phyloP scores from a whole-genome alignment of 2,888 invertebrate genomes.

The Diadegma fenestrale region DNA sequence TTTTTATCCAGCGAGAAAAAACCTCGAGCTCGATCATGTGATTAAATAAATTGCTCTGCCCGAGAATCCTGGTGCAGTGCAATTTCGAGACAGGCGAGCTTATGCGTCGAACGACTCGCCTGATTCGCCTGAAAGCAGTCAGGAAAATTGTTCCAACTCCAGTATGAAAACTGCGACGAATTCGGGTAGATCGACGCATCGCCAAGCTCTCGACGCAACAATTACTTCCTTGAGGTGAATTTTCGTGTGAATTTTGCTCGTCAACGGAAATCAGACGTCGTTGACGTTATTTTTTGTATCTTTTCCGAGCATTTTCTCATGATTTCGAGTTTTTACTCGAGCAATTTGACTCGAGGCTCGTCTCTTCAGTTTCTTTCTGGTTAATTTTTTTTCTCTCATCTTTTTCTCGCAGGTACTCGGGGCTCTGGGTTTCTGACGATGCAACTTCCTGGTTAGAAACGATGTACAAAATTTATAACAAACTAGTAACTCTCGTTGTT shows the following conservation, averaged over 20 bases:
- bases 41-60: slow-evolving; percentile 36
- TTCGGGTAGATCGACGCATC: slow-evolving; percentile 37
- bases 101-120: not conserved
- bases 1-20: not conserved
- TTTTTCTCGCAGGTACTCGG: slow-evolving; percentile 47
- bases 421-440: slow-evolving; percentile 50
- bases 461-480: slow-evolving; percentile 71
- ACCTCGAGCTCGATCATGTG: slow-evolving; percentile 9
- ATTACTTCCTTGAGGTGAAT: slow-evolving; percentile 63
- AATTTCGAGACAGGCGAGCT: slow-evolving; percentile 19
- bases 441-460: slow-evolving; percentile 32
- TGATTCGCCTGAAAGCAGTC: not conserved
- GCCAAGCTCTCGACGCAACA: slow-evolving; percentile 46
- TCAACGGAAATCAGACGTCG: too few relatives aligned
- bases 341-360: not conserved
- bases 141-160: not conserved
- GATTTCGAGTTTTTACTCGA: not conserved
- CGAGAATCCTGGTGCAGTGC: not conserved
- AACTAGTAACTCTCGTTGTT: slow-evolving; percentile 67
- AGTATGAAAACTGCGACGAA: slow-evolving; percentile 15
- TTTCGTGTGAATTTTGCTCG: too few relatives aligned
- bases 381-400: too few relatives aligned
- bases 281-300: too few relatives aligned
- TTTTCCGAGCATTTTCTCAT: not conserved
- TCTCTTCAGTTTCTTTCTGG: not conserved